A percentile compares a stretch with the other conserved stretches of the same genome.
These are phyloP conservation scores for Parotocinclus haroldoi DNA, from an alignment of 2,797 vertebrate species.

Conservation along the genomic window DNA sequence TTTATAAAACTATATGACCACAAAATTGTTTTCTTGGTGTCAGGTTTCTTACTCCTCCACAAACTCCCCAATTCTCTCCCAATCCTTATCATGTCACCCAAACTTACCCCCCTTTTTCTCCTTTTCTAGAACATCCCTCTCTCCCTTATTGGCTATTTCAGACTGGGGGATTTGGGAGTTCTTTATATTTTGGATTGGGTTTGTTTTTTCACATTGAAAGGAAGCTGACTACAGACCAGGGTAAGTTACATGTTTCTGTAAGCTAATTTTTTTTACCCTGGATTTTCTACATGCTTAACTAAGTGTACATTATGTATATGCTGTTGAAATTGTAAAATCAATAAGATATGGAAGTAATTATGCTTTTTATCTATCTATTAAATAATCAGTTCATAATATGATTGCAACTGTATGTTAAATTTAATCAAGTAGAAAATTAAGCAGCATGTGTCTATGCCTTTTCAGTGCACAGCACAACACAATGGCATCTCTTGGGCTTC, in stretches of 20 bases:
- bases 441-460: background rate
- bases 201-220: background rate
- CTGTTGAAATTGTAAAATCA: background rate
- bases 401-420: background rate
- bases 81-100: conserved; percentile 30
- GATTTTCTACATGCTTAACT: background rate
- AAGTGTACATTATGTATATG: background rate
- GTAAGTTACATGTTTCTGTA: conserved; percentile 27
- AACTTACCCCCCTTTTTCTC: conserved; percentile 8
- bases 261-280: background rate
- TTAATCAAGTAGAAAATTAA: background rate
- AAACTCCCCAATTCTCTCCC: conserved; percentile 8
- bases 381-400: no score
- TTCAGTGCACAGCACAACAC: conserved; percentile 11
- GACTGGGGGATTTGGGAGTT: conserved; percentile 16
- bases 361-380: no score
- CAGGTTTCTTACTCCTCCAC: background rate
- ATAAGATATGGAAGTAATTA: background rate
- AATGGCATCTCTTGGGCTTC: conserved; percentile 34
- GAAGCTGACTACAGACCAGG: conserved; percentile 7
- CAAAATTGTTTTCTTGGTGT: no score
- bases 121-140: conserved; percentile 32
- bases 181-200: conserved; percentile 33
- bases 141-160: conserved; percentile 28
- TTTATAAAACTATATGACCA: no score